phyloP scores from a whole-genome alignment of 2,113 vertebrate species.

The Ivindomyrus marchei region DNA sequence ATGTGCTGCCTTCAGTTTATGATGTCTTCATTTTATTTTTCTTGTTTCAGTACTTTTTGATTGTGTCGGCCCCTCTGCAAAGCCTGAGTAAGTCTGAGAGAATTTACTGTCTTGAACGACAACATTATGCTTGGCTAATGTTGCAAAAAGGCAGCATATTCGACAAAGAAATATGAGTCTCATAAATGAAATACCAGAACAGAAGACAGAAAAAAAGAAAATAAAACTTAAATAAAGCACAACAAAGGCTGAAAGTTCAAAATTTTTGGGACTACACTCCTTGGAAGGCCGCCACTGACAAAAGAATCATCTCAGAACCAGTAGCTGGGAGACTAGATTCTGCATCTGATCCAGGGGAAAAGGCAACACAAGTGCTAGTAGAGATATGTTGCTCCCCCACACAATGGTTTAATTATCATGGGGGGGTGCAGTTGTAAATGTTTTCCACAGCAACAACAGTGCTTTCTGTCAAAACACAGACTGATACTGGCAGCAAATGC shows the following conservation, averaged over 20 bases:
- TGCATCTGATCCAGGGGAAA: background rate
- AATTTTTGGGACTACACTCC: background rate
- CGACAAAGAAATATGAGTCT: background rate
- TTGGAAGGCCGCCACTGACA: background rate
- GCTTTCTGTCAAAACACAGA: background rate
- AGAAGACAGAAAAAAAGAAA: background rate
- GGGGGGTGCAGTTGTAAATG: background rate
- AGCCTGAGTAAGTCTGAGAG: background rate
- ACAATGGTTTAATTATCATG: background rate
- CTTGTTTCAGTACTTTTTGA: background rate
- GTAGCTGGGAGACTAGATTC: background rate
- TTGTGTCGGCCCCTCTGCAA: background rate
- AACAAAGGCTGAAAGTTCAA: background rate
- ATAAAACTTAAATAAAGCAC: background rate
- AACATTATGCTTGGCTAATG: slow-evolving; percentile 10
- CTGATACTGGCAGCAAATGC: background rate
- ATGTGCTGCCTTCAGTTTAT: background rate
- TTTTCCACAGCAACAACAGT: background rate
- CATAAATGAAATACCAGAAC: slow-evolving; percentile 5
- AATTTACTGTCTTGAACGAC: slow-evolving; percentile 5
- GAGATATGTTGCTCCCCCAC: background rate
- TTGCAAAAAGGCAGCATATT: slow-evolving; percentile 1
- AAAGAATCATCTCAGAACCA: background rate
- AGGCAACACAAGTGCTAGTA: background rate
- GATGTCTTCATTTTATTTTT: background rate